Percentiles rank a stretch among this genome's conserved stretches.
Conservation (phyloP, 2,113 vertebrate genomes). For the Mesitornis unicolor region DNA sequence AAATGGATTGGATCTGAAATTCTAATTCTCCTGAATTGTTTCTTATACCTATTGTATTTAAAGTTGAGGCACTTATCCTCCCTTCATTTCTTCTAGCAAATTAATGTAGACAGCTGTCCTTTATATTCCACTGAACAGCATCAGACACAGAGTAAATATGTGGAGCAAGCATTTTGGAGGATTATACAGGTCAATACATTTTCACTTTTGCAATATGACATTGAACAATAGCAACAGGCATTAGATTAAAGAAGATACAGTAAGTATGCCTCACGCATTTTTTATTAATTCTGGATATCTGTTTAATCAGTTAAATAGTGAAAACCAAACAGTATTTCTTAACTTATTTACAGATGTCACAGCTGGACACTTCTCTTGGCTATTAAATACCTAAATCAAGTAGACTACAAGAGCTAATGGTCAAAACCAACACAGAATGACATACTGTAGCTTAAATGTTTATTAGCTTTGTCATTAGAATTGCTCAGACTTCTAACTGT, state of each 20-base stretch:
- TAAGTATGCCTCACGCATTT: neutral
- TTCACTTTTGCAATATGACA: neutral
- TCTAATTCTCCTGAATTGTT: neutral
- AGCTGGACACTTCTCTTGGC: neutral
- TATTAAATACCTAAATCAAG: neutral
- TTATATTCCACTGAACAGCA: neutral
- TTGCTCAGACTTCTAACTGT: neutral
- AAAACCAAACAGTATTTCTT: neutral
- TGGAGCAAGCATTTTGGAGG: neutral
- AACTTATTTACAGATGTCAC: neutral
- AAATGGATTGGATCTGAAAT: neutral
- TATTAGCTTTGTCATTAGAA: conserved; percentile 1
- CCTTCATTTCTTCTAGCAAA: neutral
- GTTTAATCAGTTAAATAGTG: neutral
- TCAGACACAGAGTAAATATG: neutral
- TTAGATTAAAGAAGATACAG: neutral
- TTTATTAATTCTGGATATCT: neutral
- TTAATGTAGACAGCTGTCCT: neutral
- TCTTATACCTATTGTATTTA: neutral
- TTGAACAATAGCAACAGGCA: neutral
- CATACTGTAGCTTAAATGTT: neutral
- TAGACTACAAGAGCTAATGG: neutral
- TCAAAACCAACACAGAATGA: neutral
- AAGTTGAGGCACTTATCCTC: neutral
- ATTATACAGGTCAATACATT: neutral